These are phyloP conservation scores for Hypotaenidia philippensis DNA, from an alignment of 2,797 vertebrate species.

Conservation along the genomic window DNA sequence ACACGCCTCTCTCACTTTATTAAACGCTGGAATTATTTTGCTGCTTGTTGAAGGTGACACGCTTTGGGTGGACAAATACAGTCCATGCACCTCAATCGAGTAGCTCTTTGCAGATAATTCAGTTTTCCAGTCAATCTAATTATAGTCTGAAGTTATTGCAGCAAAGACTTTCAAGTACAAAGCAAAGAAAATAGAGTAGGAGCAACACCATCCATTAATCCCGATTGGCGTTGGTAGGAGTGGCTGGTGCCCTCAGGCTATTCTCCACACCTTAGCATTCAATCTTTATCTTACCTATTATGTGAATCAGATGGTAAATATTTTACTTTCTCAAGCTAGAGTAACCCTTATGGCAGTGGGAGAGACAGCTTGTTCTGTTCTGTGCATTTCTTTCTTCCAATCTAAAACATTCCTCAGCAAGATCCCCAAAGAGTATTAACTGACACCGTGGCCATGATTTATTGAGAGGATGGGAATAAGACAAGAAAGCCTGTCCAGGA, in stretches of 20 bases:
- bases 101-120: conserved; percentile 46
- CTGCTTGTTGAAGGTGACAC: conserved; percentile 38
- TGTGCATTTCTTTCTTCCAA: not conserved
- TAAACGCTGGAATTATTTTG: conserved; percentile 29
- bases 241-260: not conserved
- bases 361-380: not conserved
- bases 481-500: conserved; percentile 25
- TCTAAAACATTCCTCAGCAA: conserved; percentile 9
- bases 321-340: conserved; percentile 46
- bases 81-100: conserved; percentile 2
- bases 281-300: conserved; percentile 40
- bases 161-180: conserved; percentile 66
- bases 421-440: conserved; percentile 7
- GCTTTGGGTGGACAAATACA: conserved; percentile 35
- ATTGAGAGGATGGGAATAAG: conserved; percentile 24
- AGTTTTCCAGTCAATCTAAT: conserved; percentile 66
- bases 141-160: conserved; percentile 49
- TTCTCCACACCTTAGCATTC: conserved; percentile 20
- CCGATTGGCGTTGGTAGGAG: not conserved
- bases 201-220: conserved; percentile 9
- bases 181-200: conserved; percentile 17
- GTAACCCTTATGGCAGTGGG: not conserved
- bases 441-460: not conserved
- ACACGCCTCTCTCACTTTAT: not conserved
- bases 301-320: conserved; percentile 53